Evolutionary conservation across 2,888 invertebrate genomes (phyloP), one percentile per base, ranked within the genome.

Genomic region (Drosophila longiperda): DNA sequence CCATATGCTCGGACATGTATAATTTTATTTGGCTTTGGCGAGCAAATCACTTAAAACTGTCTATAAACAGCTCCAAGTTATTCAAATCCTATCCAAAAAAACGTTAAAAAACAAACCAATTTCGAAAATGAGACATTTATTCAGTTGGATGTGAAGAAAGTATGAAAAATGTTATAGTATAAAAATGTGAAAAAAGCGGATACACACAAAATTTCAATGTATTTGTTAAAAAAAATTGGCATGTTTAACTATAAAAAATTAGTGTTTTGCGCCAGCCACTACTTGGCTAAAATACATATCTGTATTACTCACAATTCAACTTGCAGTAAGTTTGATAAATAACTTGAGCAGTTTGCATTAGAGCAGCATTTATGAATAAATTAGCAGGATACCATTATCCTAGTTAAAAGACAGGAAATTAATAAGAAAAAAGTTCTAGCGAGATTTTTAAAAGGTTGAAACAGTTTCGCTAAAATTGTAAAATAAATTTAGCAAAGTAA

Each of bases 1-100:
- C 78, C 78, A 78, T 78, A 78, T 78, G 80, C 32, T 80, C 1
- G 36, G 15, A 32, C 29, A 36, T n/a, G 17, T 40, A 33, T 49
- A 38, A 62, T 53, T 61, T 61, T 8, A 45, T 64, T 59, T 48
- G 40, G 32, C 26, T 11, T 23, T 49, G 32, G 4, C n/a, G 17
- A 58, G 48, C 55, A 32, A 59, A 36, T 58, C 26, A 49, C 60
- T 55, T 50, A 9, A 38, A 36, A 40, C 29, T 33, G 33, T 6
- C 26, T 48, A 20, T 6, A 34, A 23, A 20, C 33, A 12, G 12
- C 17, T 29, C 5, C 8, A 17, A 64, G 11, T 7, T 23, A 26
- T 38, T 38, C 8, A 55, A 20, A 38, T 12, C 15, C n/a, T 2
- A 12, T 1, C 2, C 4, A 4, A 0, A 54, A 54, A 53, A 34